Conservation (phyloP, 2,797 vertebrate species). For the Diplodus sargus region DNA sequence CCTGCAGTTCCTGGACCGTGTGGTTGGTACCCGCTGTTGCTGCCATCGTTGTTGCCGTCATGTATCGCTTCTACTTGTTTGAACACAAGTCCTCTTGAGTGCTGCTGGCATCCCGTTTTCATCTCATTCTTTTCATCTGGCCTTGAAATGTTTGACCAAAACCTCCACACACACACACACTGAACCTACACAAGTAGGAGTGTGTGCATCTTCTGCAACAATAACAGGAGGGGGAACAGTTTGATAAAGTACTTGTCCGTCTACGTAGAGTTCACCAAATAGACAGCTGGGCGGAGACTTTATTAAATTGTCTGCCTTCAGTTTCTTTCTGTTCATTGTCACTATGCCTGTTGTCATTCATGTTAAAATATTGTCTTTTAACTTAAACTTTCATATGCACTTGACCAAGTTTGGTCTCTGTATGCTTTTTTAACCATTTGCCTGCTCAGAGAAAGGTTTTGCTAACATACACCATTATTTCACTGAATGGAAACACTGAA, state of each 20-base stretch:
- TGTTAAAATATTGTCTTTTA: constrained; percentile 48
- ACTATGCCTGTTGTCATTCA: constrained; percentile 51
- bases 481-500: not conserved
- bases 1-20: constrained; percentile 86
- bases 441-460: not conserved
- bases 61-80: constrained; percentile 91
- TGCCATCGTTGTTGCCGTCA: constrained; percentile 85
- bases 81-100: constrained; percentile 89
- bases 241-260: constrained; percentile 47
- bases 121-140: constrained; percentile 71
- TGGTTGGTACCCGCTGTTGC: constrained; percentile 91
- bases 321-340: constrained; percentile 52
- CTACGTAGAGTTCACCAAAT: constrained; percentile 45
- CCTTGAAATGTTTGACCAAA: constrained; percentile 81
- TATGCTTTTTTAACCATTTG: constrained; percentile 23
- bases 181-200: constrained; percentile 43
- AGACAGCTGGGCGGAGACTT: constrained; percentile 47
- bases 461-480: constrained; percentile 4
- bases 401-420: constrained; percentile 29
- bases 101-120: constrained; percentile 31
- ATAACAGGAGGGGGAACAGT: constrained; percentile 43
- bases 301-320: constrained; percentile 58
- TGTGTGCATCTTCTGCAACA: constrained; percentile 43
- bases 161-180: constrained; percentile 40
- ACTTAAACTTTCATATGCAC: constrained; percentile 60